A percentile compares a stretch with the other conserved stretches of the same genome.
These are phyloP conservation scores for Cottus gobio DNA, from an alignment of 2,113 vertebrate genomes.

Conservation along the genomic window DNA sequence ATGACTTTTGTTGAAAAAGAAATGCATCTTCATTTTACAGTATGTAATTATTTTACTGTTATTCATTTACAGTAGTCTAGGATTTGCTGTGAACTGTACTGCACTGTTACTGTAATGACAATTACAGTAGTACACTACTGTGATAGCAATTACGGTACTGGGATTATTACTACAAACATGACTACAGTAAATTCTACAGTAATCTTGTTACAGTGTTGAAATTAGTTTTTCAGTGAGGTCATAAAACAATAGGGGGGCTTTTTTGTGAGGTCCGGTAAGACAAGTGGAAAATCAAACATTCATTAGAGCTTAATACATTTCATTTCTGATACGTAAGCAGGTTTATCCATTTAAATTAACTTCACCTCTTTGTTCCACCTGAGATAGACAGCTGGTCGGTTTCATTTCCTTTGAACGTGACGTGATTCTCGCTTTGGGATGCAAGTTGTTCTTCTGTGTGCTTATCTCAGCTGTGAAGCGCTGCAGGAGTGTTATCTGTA, in stretches of 20 bases:
- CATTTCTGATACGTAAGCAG: conserved; percentile 49
- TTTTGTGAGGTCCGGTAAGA: conserved; percentile 35
- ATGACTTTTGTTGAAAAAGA: too few relatives aligned
- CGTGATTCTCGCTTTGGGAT: conserved; percentile 40
- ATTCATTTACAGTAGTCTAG: too few relatives aligned
- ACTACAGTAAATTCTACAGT: too few relatives aligned
- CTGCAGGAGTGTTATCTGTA: conserved; percentile 44
- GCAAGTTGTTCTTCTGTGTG: conserved; percentile 41
- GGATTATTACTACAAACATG: too few relatives aligned
- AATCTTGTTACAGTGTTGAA: too few relatives aligned
- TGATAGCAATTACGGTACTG: too few relatives aligned
- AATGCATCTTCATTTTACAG: too few relatives aligned
- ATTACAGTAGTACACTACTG: too few relatives aligned
- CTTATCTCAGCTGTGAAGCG: conserved; percentile 54
- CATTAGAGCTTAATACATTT: conserved; percentile 63
- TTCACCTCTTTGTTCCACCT: conserved; percentile 36
- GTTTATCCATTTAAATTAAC: conserved; percentile 56
- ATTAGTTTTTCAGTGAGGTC: conserved; percentile 28
- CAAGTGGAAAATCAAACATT: conserved; percentile 34
- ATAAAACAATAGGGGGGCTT: conserved; percentile 58
- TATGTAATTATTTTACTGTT: too few relatives aligned
- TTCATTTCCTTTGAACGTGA: conserved; percentile 38
- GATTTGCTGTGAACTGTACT: too few relatives aligned
- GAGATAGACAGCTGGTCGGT: conserved; percentile 27
- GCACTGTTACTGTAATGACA: too few relatives aligned